These are phyloP conservation scores for Romanogobio albipinnatus DNA, from an alignment of 2,113 vertebrate species.

Conservation along the genomic window DNA sequence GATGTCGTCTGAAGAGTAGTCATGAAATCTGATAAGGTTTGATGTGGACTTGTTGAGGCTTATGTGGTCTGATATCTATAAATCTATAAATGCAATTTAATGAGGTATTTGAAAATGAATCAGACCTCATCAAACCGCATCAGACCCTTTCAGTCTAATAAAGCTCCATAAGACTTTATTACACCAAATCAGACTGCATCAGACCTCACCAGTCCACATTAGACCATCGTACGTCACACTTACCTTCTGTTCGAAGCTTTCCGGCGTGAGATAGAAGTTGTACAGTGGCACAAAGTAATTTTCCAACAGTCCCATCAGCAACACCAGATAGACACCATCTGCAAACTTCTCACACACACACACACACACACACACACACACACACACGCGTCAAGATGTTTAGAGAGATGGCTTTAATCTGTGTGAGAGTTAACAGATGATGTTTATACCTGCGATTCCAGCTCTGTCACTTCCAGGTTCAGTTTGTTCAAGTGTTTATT, in stretches of 20 bases:
- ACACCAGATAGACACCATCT: slow-evolving; percentile 94
- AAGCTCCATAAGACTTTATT: neutral
- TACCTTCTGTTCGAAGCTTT: slow-evolving; percentile 96
- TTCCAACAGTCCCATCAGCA: slow-evolving; percentile 94
- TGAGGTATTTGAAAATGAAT: neutral
- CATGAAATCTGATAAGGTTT: neutral
- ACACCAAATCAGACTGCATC: neutral
- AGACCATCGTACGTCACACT: neutral
- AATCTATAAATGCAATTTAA: too few species aligned
- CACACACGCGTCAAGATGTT: slow-evolving; percentile 44
- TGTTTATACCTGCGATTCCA: slow-evolving; percentile 82
- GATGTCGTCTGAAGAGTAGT: neutral
- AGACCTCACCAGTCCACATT: neutral
- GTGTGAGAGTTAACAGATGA: neutral
- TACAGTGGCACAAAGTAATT: slow-evolving; percentile 95
- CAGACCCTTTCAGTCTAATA: neutral
- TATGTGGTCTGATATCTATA: neutral
- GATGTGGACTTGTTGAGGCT: neutral
- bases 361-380: too few species aligned
- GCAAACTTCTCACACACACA: slow-evolving; percentile 82
- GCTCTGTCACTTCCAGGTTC: slow-evolving; percentile 85
- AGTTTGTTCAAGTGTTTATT: slow-evolving; percentile 89
- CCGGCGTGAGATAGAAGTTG: slow-evolving; percentile 94
- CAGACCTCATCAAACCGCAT: neutral
- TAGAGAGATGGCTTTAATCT: neutral